Percentiles rank a stretch among this genome's conserved stretches.
Conservation (phyloP, 2,888 invertebrate species). For the Drosophila anomalipes region DNA sequence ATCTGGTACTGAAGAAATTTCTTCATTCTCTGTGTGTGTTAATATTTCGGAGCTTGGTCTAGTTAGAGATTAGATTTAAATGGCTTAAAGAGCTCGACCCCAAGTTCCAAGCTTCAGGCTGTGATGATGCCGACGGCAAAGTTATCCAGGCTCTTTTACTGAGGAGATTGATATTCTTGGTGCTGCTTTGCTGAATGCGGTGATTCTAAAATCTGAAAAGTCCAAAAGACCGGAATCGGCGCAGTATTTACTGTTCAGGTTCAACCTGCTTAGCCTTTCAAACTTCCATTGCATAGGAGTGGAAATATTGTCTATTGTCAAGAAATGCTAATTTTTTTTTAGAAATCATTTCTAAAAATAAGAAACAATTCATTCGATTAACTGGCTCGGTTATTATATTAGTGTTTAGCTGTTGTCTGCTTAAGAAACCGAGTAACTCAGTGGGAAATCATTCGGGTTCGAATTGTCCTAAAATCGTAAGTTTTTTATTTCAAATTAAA, state of each 20-base stretch:
- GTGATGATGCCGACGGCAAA: neutral
- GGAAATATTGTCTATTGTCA: neutral
- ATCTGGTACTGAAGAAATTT: neutral
- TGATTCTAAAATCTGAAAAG: neutral
- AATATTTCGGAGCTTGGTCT: neutral
- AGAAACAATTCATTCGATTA: neutral
- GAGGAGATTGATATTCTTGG: neutral
- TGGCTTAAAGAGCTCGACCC: neutral
- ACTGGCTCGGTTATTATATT: neutral
- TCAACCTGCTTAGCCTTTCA: neutral
- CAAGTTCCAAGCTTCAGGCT: neutral
- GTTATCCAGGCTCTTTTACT: neutral
- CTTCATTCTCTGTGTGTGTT: neutral
- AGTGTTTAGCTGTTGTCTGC: neutral
- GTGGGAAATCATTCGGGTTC: accelerated
- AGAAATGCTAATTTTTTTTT: neutral
- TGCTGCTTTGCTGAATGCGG: neutral
- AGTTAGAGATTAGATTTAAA: neutral
- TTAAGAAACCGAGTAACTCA: neutral
- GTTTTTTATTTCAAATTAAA: neutral
- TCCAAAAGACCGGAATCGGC: neutral
- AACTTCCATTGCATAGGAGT: neutral
- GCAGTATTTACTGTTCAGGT: neutral
- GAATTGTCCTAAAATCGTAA: neutral
- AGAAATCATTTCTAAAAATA: no score